phyloP scores from a whole-genome alignment of 2,113 vertebrate genomes.

The Pluvianellus socialis region DNA sequence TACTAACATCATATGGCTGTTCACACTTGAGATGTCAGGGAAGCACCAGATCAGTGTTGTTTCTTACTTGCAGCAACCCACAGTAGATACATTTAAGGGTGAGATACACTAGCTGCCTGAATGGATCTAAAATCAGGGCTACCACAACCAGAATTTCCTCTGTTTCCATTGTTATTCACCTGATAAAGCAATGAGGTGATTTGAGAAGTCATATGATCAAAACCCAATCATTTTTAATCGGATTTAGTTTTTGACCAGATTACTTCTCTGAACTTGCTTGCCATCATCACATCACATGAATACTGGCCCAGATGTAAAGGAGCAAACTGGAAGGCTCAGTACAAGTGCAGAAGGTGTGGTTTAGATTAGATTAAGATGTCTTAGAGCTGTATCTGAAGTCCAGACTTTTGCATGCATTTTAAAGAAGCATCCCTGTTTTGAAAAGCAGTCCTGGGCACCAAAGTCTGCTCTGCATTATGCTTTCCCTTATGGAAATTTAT shows the following conservation, averaged over 20 bases:
- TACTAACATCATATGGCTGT: not conserved
- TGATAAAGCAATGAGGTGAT: not conserved
- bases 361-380: not conserved
- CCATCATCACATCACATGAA: not conserved
- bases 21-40: not conserved
- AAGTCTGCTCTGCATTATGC: not conserved
- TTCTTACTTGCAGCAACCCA: not conserved
- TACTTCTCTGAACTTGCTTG: not conserved
- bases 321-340: not conserved
- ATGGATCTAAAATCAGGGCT: not conserved
- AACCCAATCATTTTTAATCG: accelerated
- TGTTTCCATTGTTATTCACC: not conserved
- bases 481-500: not conserved
- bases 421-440: not conserved
- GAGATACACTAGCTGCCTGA: not conserved
- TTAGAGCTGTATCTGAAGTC: not conserved
- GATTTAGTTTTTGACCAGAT: not conserved
- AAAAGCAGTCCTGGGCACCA: not conserved
- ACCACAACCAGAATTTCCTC: not conserved
- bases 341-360: not conserved
- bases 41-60: not conserved
- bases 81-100: not conserved
- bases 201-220: not conserved
- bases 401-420: not conserved
- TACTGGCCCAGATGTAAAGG: not conserved